phyloP scores from a whole-genome alignment of 2,888 invertebrate genomes.

The Anodontia alba region DNA sequence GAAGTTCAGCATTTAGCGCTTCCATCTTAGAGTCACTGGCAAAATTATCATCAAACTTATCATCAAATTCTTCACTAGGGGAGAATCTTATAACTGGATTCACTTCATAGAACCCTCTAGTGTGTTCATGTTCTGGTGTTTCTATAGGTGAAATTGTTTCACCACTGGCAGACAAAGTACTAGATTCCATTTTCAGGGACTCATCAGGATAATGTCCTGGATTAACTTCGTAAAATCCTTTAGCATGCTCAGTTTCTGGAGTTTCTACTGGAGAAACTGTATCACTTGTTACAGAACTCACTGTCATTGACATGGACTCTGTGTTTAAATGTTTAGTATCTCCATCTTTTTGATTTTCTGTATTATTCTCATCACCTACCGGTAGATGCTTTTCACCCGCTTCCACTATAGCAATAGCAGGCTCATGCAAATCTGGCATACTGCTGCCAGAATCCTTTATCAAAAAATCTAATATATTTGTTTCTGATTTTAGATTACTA shows the following conservation, averaged over 20 bases:
- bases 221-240: slow-evolving; percentile 56
- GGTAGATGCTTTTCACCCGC: no score
- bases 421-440: no score
- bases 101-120: slow-evolving; percentile 54
- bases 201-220: slow-evolving; percentile 27
- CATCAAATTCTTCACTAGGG: slow-evolving; percentile 24
- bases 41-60: neutral
- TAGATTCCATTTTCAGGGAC: neutral
- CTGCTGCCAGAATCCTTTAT: no score
- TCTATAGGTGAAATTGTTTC: slow-evolving; percentile 24
- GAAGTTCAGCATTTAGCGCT: slow-evolving; percentile 47
- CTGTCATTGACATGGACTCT: slow-evolving; percentile 33
- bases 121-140: slow-evolving; percentile 52
- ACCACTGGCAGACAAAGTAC: neutral
- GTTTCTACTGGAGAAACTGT: slow-evolving; percentile 49
- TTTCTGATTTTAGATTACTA: no score
- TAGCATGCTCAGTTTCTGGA: slow-evolving; percentile 47
- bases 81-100: slow-evolving; percentile 39
- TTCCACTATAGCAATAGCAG: no score
- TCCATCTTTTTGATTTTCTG: neutral
- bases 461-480: no score
- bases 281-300: slow-evolving; percentile 42
- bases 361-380: no score
- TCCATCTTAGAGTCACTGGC: slow-evolving; percentile 21
- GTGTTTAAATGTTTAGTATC: neutral